phyloP scores from a whole-genome alignment of 2,888 invertebrate species.

The Dasypolia templi region DNA sequence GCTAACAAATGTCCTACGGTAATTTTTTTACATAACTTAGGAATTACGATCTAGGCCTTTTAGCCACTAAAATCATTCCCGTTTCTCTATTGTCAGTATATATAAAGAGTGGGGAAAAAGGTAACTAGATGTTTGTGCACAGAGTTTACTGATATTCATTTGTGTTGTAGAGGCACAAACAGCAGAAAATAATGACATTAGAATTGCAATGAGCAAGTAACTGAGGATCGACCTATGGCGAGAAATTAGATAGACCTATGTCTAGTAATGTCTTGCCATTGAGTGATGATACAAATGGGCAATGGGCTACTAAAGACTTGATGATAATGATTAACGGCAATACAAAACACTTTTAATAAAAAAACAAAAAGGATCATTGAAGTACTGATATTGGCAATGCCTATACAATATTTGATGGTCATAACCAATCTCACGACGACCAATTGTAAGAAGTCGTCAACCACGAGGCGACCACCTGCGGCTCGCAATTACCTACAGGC shows the following conservation, averaged over 20 bases:
- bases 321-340: not conserved
- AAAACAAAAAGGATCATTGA: not conserved
- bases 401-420: conserved; percentile 24
- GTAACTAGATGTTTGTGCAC: not conserved
- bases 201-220: not conserved
- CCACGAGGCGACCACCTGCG: conserved; percentile 60
- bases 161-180: not conserved
- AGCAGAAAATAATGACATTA: not conserved
- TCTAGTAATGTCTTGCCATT: not conserved
- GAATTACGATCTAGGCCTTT: not conserved
- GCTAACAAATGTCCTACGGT: conserved; percentile 12
- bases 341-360: not conserved
- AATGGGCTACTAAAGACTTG: not conserved
- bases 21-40: not conserved
- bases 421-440: conserved; percentile 34
- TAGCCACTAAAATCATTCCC: not conserved
- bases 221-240: not conserved
- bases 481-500: conserved; percentile 45
- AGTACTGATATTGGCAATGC: conserved; percentile 9
- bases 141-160: not conserved
- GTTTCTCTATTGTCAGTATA: not conserved
- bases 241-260: not conserved
- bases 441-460: conserved; percentile 31
- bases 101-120: not conserved
- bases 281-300: not conserved